These are phyloP conservation scores for Gymnoscelis rufifasciata DNA, from an alignment of 2,888 invertebrate species.

Conservation along the genomic window DNA sequence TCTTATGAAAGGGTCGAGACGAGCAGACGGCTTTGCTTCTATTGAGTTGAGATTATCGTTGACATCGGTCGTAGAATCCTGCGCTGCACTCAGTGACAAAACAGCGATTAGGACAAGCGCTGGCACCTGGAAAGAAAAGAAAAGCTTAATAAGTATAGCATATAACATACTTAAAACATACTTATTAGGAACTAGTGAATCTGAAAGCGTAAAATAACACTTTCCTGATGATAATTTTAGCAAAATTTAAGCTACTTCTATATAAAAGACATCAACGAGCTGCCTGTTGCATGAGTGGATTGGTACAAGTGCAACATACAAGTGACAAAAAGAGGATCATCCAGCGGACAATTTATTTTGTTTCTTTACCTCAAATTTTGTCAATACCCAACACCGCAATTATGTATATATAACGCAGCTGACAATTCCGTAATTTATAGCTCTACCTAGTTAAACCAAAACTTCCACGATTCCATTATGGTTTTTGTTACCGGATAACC, in stretches of 20 bases:
- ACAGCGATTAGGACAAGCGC: conserved; percentile 48
- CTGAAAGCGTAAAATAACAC: no score
- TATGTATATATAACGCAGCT: no score
- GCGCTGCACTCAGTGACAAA: conserved; percentile 44
- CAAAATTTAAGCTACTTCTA: background rate
- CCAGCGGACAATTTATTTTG: no score
- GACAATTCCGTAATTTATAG: background rate
- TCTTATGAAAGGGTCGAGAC: conserved; percentile 85
- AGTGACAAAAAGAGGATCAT: no score
- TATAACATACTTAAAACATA: background rate
- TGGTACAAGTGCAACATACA: no score
- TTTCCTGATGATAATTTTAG: no score
- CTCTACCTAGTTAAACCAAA: conserved; percentile 34
- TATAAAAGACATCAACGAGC: conserved; percentile 16
- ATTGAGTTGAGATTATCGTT: conserved; percentile 66
- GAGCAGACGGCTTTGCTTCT: conserved; percentile 75
- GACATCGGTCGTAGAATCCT: conserved; percentile 46
- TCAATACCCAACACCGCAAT: no score
- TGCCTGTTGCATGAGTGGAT: no score
- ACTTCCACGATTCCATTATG: conserved; percentile 57
- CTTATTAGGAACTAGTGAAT: background rate
- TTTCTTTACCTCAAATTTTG: no score
- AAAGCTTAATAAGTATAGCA: conserved; percentile 1
- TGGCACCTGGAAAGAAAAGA: conserved; percentile 49
- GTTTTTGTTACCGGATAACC: conserved; percentile 44